Evolutionary conservation across 2,113 vertebrate species (phyloP).

Genomic region (Holacanthus passer): DNA sequence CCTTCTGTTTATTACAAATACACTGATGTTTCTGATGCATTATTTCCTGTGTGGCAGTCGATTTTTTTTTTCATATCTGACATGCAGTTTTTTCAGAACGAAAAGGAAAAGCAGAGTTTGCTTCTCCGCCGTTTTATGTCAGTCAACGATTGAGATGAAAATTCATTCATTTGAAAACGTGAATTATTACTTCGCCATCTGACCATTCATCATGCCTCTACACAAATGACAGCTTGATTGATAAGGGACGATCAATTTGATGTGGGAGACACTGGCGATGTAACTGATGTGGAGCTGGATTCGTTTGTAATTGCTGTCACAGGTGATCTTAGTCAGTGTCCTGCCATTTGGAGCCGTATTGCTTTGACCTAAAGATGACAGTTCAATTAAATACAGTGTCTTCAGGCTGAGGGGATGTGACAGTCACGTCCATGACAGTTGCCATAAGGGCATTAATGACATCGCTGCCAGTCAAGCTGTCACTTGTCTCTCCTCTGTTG

Average conservation of each 20-base stretch:
- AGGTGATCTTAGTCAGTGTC: constrained; percentile 64
- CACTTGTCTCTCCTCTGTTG: constrained; percentile 26
- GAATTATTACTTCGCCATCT: constrained; percentile 55
- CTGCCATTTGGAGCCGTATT: constrained; percentile 44
- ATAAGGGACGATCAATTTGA: constrained; percentile 58
- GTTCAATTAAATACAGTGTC: constrained; percentile 73
- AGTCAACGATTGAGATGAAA: constrained; percentile 28
- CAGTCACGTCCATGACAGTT: constrained; percentile 55
- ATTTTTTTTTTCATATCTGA: neutral
- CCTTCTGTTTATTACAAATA: neutral
- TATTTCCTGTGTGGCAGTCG: neutral
- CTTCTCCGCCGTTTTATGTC: neutral
- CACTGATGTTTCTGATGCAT: neutral
- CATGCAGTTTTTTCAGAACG: neutral
- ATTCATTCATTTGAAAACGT: constrained; percentile 39
- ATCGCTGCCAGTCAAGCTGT: constrained; percentile 63
- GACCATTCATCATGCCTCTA: constrained; percentile 54
- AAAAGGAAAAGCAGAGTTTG: neutral
- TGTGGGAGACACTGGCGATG: constrained; percentile 12
- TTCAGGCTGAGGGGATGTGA: constrained; percentile 64
- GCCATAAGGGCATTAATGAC: constrained; percentile 69
- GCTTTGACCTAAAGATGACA: constrained; percentile 75
- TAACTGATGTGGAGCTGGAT: constrained; percentile 56
- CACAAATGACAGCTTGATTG: constrained; percentile 66
- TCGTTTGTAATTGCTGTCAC: constrained; percentile 74